phyloP scores from a whole-genome alignment of 2,113 vertebrate species.

The Bombycilla garrulus region DNA sequence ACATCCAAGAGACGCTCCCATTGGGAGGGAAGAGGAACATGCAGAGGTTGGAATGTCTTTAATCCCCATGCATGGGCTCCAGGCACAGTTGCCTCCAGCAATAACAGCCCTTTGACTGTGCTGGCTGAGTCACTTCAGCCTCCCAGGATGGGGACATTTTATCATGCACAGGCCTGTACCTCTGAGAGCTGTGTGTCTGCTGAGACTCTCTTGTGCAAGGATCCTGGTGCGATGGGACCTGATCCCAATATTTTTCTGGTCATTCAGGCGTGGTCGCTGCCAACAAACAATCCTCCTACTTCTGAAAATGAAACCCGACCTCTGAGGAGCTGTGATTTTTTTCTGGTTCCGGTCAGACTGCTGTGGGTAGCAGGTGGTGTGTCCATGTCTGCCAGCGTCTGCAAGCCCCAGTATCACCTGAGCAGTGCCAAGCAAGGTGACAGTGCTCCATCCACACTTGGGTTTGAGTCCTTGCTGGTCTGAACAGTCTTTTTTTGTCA shows the following conservation, averaged over 20 bases:
- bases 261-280: not conserved
- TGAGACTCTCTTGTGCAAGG: constrained; percentile 35
- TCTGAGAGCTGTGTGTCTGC: constrained; percentile 12
- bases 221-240: not conserved
- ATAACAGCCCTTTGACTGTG: constrained; percentile 37
- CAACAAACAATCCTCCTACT: not conserved
- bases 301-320: not conserved
- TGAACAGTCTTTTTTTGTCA: not conserved
- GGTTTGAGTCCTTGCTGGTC: not conserved
- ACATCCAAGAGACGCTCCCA: not conserved
- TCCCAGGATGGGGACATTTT: constrained; percentile 37
- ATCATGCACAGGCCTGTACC: constrained; percentile 33
- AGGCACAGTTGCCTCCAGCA: constrained; percentile 35
- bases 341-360: not conserved
- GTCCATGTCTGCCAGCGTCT: not conserved
- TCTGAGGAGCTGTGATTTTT: not conserved
- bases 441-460: not conserved
- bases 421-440: not conserved
- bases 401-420: not conserved
- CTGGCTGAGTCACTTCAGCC: constrained; percentile 52
- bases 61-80: not conserved
- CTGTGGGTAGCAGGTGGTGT: not conserved
- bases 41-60: constrained; percentile 51
- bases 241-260: constrained; percentile 31
- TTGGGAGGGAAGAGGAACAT: constrained; percentile 2